Base-by-base conservation (phyloP, 2,888 invertebrate genomes). In the Zaprionus lineosus region DNA sequence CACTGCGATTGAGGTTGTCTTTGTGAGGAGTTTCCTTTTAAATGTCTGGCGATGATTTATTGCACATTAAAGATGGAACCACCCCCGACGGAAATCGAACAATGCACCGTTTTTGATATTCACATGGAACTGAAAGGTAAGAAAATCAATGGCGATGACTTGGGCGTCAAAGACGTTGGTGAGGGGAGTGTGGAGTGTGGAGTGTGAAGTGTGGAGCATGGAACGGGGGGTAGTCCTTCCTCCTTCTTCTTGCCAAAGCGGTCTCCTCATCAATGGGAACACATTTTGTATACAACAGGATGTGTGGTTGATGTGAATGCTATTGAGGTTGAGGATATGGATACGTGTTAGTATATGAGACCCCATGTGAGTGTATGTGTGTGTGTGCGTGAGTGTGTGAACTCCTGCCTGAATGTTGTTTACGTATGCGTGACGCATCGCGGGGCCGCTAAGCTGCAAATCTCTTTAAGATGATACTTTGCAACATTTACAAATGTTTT, bases 361-460 rank as follows among this genome's bases (percentile, higher is more conserved):
- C n/a, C n/a, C n/a, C 2, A 24, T 56, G 36, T 44, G 40, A 3
- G 18, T 37, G 39, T 29, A 6, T 21, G 24, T 28, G 21, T 28
- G 9, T 33, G 26, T 39, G 29, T 4, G 7, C 24, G 19, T n/a
- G 33, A 9, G 16, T 40, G 47, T 39, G 14, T 16, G 12, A 36
- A 9, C 34, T 44, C 43, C 51, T 58, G 47, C 29, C 56, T 63
- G 64, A 60, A 46, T 66, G 64, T 72, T 79, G 77, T 74, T 87
- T 88, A 86, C 62, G 87, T 85, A 87, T 87, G 87, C 87, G 76
- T 74, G 67, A 83, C 87, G 84, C 78, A 86, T 85, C 67, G 53
- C 72, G 71, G 60, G 86, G 86, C 78, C 86, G 88, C 88, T 87
- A 87, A 87, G 88, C 88, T 88, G 88, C 87, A 87, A 87, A 88